phyloP scores from a whole-genome alignment of 1,140 invertebrate genomes.

The Cotesia glomerata region DNA sequence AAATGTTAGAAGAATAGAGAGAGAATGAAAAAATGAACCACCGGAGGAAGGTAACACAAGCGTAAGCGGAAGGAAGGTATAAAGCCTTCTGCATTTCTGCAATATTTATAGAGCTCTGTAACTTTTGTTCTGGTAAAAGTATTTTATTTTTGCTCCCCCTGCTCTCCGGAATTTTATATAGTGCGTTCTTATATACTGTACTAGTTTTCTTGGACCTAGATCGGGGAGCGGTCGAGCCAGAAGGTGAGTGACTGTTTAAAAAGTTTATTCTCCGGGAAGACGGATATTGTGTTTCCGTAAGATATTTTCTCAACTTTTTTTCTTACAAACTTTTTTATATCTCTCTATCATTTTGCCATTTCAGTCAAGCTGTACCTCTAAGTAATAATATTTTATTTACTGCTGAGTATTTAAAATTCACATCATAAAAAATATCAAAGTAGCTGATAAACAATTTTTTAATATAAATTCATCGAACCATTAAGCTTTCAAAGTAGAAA shows the following conservation, averaged over 20 bases:
- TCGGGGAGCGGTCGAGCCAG: conserved; percentile 10
- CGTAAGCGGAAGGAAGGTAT: conserved; percentile 13
- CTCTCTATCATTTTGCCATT: neutral
- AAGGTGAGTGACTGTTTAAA: conserved; percentile 37
- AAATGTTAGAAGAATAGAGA: neutral
- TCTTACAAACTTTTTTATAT: conserved; percentile 25
- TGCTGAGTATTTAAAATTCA: too few species aligned
- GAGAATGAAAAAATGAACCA: neutral
- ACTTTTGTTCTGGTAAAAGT: conserved; percentile 35
- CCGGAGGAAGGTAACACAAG: neutral
- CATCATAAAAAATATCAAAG: too few species aligned
- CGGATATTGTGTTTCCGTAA: conserved; percentile 22
- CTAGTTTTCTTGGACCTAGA: conserved; percentile 4
- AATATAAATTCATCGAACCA: too few species aligned
- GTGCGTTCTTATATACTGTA: conserved; percentile 15
- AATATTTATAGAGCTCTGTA: conserved; percentile 44
- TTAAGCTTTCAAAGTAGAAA: too few species aligned
- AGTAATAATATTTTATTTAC: too few species aligned
- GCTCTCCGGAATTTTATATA: conserved; percentile 34
- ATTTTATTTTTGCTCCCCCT: conserved; percentile 25
- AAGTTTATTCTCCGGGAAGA: conserved; percentile 19
- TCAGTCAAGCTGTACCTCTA: conserved; percentile 5
- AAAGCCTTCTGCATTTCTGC: conserved; percentile 35
- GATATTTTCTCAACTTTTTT: conserved; percentile 16
- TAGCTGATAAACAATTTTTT: too few species aligned